Base-by-base conservation (phyloP, 2,797 vertebrate genomes). In the Chrosomus eos region DNA sequence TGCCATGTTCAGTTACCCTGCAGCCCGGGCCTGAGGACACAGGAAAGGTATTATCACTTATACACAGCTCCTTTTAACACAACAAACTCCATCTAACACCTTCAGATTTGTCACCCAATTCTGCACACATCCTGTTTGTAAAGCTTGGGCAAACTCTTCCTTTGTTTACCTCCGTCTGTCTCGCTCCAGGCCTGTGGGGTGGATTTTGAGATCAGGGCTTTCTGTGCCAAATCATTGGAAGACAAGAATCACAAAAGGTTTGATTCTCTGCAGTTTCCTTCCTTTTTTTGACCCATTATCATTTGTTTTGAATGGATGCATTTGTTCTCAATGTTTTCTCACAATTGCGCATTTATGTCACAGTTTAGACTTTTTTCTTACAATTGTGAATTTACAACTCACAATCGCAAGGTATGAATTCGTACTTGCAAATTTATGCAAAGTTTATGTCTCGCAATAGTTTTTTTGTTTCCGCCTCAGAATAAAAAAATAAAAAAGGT, bases 1-100 rank as follows among this genome's bases (percentile, higher is more conserved):
- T 99, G 5, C 98, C 98, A 0, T 99, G 98, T 89, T 99, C 98
- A 0, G 97, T 99, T 91, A 99, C 98, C 0, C 89, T 99, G 91
- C 98, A 99, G 91, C 98, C 97, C 0, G 98, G 98, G 14, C 97
- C 97, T 0, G 98, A 99, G 90, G 97, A 99, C 93, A 98, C 97
- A 0, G 98, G 97, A 76, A 99, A 99, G 97, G 98, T 98, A 89
- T 72, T 26, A 51, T 71, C 19, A 38, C 70, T 48, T 23, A 6
- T 60, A 23, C 58, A 19, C 8, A 51, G 31, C n/a, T n/a, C 36
- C 45, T 28, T 62, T 77, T 62, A 81, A 85, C 72, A 64, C 26
- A 78, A 45, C 33, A 53, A 82, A 33, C 67, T 36, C 77, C 64
- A 28, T 67, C 62, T 53, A 18, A 70, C 26, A 85, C 67, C 55